Evolutionary conservation across 2,113 vertebrate species (phyloP).

Genomic region (Sakesphorus luctuosus): DNA sequence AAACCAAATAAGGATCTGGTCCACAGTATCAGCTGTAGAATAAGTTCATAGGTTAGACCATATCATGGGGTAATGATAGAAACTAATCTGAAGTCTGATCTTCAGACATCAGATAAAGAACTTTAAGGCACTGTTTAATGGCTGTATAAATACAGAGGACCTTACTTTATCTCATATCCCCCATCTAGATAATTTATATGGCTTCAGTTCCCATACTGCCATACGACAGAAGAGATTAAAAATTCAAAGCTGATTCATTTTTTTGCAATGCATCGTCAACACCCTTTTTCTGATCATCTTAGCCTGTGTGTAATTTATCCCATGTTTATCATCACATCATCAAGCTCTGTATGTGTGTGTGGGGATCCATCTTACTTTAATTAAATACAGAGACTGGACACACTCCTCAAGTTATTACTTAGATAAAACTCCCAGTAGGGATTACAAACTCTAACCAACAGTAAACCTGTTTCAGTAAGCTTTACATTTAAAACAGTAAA

Average conservation of each 20-base stretch:
- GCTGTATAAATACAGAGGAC: slow-evolving; percentile 49
- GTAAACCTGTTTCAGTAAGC: background rate
- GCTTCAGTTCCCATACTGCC: slow-evolving; percentile 30
- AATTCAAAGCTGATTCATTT: slow-evolving; percentile 6
- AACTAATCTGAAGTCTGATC: slow-evolving; percentile 21
- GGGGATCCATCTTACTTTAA: slow-evolving; percentile 29
- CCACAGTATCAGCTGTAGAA: background rate
- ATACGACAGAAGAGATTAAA: background rate
- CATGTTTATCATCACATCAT: slow-evolving; percentile 34
- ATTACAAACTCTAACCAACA: background rate
- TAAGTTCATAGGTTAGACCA: slow-evolving; percentile 52
- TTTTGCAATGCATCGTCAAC: background rate
- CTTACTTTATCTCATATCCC: slow-evolving; percentile 26
- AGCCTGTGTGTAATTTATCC: slow-evolving; percentile 37
- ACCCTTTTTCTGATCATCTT: slow-evolving; percentile 17
- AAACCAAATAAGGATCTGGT: background rate
- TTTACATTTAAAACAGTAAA: background rate
- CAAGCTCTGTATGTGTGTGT: background rate
- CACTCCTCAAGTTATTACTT: slow-evolving; percentile 42
- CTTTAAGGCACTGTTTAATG: slow-evolving; percentile 53
- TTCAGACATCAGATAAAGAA: slow-evolving; percentile 66
- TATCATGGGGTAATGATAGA: slow-evolving; percentile 23
- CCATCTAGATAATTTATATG: background rate
- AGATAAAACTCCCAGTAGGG: slow-evolving; percentile 14
- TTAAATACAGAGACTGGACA: slow-evolving; percentile 50